Base-by-base conservation (phyloP, 2,888 invertebrate genomes). In the Parascotia fuliginaria region DNA sequence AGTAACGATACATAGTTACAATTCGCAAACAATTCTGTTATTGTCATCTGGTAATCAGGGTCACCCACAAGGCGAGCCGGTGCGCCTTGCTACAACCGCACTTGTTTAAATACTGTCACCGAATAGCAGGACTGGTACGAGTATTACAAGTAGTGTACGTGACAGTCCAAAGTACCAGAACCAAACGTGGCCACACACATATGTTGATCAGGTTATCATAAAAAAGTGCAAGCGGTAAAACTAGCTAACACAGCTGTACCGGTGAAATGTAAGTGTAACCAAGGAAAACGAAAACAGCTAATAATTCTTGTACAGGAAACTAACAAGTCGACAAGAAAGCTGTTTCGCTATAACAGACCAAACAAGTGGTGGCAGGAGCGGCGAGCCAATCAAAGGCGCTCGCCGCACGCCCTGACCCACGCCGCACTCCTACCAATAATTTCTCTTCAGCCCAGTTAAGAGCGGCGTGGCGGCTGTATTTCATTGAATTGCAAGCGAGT, bases 401-500 rank as follows among this genome's bases (percentile, higher is more conserved):
- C 4, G 19, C n/a, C 29, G 27, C 38, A 37, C 24, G 39, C 50
- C 57, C 41, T 48, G 56, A 48, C 60, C 36, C 47, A 52, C 42
- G 19, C 44, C 39, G 24, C 24, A 4, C 1, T 3, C 7, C 24
- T 0, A 52, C 52, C 40, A 60, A 45, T 58, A 49, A 63, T 74
- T 75, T 73, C 65, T 67, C 66, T 61, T 33, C 39, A 42, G 39
- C 43, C 41, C 37, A 65, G 12, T 50, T 57, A 42, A 57, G 44
- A 62, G 53, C 38, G 40, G 16, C 37, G 53, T 36, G 40, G 16
- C 37, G 14, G 44, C 58, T 58, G 58, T 52, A 60, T 63, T 60
- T 68, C 55, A 70, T 72, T 71, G 49, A 69, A 75, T 73, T 64
- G 64, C 66, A 70, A 50, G 64, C 68, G 56, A 56, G 68, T 60